A percentile compares a stretch with the other conserved stretches of the same genome.
Conservation (phyloP, 2,888 invertebrate genomes). For the Drosophila monieri region DNA sequence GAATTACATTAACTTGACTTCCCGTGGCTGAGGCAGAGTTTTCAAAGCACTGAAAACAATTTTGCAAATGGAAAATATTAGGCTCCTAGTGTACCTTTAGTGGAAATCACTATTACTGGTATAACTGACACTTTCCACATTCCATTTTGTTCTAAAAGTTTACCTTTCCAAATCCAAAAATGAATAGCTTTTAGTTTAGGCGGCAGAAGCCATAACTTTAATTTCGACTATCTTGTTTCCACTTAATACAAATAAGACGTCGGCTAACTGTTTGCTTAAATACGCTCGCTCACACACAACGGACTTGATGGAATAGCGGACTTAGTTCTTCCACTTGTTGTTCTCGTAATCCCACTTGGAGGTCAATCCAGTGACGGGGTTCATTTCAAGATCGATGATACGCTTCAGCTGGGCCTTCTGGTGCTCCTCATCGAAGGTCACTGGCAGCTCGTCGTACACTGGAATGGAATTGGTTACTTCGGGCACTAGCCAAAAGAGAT, state of each 20-base stretch:
- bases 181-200: conserved; percentile 32
- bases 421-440: conserved; percentile 89
- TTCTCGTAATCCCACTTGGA: conserved; percentile 97
- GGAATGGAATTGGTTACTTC: conserved; percentile 1
- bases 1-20: background rate
- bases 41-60: background rate
- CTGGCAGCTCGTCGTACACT: conserved; percentile 88
- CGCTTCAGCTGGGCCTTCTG: conserved; percentile 92
- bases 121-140: background rate
- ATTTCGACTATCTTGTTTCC: conserved; percentile 69
- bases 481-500: background rate
- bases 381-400: conserved; percentile 90
- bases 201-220: conserved; percentile 65
- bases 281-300: conserved; percentile 45
- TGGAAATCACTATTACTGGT: too few relatives aligned
- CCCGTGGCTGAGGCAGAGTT: background rate
- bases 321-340: conserved; percentile 92
- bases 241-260: conserved; percentile 64
- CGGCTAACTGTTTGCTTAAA: conserved; percentile 52
- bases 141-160: background rate
- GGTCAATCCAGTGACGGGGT: conserved; percentile 92
- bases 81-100: too few relatives aligned
- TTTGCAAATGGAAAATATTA: background rate
- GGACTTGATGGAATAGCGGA: conserved; percentile 29
- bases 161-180: background rate